These are phyloP conservation scores for Sylvilagus floridanus DNA, from an alignment of 2,797 vertebrate species.

Conservation along the genomic window DNA sequence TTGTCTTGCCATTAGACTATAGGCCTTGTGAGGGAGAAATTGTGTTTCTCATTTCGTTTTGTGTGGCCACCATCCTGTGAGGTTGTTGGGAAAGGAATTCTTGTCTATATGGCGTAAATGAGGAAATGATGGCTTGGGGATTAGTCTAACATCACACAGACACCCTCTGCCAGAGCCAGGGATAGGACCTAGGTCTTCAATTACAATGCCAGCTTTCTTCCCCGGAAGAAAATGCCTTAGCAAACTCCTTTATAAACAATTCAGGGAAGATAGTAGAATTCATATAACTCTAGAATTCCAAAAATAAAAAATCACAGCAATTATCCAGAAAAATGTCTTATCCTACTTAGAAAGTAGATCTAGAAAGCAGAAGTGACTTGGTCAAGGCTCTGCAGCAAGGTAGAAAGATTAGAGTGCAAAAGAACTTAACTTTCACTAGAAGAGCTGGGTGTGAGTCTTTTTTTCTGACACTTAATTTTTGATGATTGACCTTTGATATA, in stretches of 20 bases:
- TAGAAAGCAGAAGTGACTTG: not conserved
- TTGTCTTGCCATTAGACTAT: fast-evolving
- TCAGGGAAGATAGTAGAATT: not conserved
- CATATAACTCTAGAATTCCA: not conserved
- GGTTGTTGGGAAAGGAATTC: not conserved
- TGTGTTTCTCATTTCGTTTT: fast-evolving
- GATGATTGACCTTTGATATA: not conserved
- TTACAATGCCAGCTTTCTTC: not conserved
- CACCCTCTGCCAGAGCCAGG: not conserved
- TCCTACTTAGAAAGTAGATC: not conserved
- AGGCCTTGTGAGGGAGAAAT: not conserved
- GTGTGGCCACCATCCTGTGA: not conserved
- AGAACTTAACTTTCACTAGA: not conserved
- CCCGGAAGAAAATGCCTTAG: not conserved
- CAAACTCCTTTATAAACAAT: not conserved
- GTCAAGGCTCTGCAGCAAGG: no score
- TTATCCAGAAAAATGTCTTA: not conserved
- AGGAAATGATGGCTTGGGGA: not conserved
- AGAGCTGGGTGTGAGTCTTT: not conserved
- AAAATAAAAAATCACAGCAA: no score
- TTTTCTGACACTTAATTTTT: not conserved
- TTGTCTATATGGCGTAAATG: not conserved
- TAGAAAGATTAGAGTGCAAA: not conserved
- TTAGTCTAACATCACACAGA: not conserved
- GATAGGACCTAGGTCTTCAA: not conserved